Evolutionary conservation across 2,888 invertebrate genomes (phyloP), one percentile per base, ranked within the genome.

Genomic region (Drosophila suboccidentalis): DNA sequence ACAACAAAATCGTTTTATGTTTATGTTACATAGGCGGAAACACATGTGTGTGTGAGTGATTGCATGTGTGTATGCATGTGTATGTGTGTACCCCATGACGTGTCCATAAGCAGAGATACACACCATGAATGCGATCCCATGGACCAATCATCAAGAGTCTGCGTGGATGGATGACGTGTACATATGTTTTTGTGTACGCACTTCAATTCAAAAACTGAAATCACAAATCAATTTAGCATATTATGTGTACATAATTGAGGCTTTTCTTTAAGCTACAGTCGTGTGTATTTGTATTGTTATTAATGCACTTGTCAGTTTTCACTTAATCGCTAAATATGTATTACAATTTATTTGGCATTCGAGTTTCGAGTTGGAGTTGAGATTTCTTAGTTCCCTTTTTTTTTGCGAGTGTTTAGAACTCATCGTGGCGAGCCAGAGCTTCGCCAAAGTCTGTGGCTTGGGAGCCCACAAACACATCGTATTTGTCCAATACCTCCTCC

Each of bases 371-470:
- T 72, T 57, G 53, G 17, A 26, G 44, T 55, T 26, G 38, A 46
- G 36, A 38, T 66, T 29, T 13, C 26, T 38, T 2, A 17, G 34
- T 49, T 49, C 10, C 32, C 9, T 17, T 4, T 39, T 38, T 17
- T 6, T 13, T 13, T 58, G 29, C 19, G 34, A 9, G 44, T 17
- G 17, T n/a, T 93, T 95, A 99, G 93, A 99, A 98, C 93, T 99
- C 99, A 91, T 99, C 99, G 90, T 99, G 99, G 81, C 98, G 95
- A 1, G 96, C 95, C 15, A 99, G 94, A 6, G 98, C 98, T 92
- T 99, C 98, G 0, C 99, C 99, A 92, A 99, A 99, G 93, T 99
- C 99, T 0, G 99, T 99, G 1, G 98, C 99, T 92, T 99, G 99
- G 0, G 99, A 99, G 39, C 99, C 99, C 4, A 99, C 99, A 93